These are phyloP conservation scores for Girardinus metallicus DNA, from an alignment of 2,797 vertebrate species.

Conservation along the genomic window DNA sequence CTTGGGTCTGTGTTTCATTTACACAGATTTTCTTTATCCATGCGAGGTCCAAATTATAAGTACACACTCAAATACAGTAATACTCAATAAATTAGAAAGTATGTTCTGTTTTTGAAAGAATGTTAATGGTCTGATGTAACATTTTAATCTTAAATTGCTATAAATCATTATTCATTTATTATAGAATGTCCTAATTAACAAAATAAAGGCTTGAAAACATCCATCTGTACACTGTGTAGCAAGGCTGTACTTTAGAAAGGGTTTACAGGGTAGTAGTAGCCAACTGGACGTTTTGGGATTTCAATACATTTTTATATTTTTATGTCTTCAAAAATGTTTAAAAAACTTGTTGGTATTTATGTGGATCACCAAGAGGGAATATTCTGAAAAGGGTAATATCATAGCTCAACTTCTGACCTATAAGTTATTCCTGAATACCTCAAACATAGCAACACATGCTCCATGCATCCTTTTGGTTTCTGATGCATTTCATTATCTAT, in stretches of 20 bases:
- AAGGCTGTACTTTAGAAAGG: neutral
- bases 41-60: neutral
- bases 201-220: neutral
- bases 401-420: neutral
- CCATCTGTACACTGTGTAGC: neutral
- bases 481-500: neutral
- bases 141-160: neutral
- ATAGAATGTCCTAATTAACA: no score
- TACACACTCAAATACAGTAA: neutral
- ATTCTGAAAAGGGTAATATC: neutral
- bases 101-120: neutral
- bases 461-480: neutral
- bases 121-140: neutral
- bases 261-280: neutral
- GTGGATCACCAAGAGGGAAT: neutral
- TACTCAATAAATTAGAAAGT: neutral
- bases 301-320: neutral
- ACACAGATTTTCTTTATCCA: neutral
- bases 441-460: neutral
- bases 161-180: no score
- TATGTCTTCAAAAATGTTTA: neutral
- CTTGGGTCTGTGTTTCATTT: neutral
- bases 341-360: neutral
- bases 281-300: no score
- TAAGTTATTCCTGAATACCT: neutral